Base-by-base conservation (phyloP, 2,888 invertebrate genomes). In the Priocnemis perturbator region DNA sequence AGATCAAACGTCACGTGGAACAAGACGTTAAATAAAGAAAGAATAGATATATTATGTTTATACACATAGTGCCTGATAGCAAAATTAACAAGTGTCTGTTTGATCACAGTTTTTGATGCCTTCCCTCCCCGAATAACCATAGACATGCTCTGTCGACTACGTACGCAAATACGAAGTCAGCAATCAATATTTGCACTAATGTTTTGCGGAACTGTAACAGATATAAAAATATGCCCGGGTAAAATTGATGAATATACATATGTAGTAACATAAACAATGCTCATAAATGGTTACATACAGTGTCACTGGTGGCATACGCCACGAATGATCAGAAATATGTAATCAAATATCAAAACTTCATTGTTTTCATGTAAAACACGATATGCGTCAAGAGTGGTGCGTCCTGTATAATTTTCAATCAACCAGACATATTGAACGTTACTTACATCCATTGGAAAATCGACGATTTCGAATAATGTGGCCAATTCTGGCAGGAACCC, bases 381-480 rank as follows among this genome's bases (percentile, higher is more conserved):
- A n/a, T 26, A 26, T 26, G 26, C 26, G 26, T 26, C 26, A 26
- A 26, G 3, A 26, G 26, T 26, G 26, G 5, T 26, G 5, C n/a
- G n/a, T n/a, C 26, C 26, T 26, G 26, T 26, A 26, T 3, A 26
- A 26, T 26, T 26, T 2, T 26, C 5, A 58, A 44, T 7, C 3
- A 64, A 68, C 15, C 14, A 9, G 21, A 21, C 26, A 19, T 45
- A 26, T 55, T 26, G 20, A 11, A 11, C 1, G 7, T 3, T 7
- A 91, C 93, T 93, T 90, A 98, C 98, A 88, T 97, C 96, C 19
- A 92, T 90, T 57, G 98, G 97, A 89, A 99, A 97, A 86, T 96
- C 94, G 9, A 99, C 97, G 75, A 99, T 96, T 91, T 99, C 97
- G 91, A 99, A 98, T 89, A 96, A 95, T 74, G 93, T 91, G 64